Evolutionary conservation across 1,140 invertebrate species (phyloP).

Genomic region (Halotydeus destructor): DNA sequence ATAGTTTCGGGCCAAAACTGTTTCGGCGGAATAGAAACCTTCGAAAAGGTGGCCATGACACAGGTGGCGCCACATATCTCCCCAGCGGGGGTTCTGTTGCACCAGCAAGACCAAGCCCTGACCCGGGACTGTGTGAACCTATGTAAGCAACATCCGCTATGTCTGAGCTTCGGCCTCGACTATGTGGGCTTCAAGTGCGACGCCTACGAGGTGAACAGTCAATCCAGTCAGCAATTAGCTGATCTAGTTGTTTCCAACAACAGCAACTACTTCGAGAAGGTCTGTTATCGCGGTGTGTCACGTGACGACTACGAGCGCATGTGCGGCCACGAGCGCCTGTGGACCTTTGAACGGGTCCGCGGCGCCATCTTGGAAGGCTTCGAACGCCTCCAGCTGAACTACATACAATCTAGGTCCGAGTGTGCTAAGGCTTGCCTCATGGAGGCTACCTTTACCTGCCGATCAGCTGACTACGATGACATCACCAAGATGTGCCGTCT

Average conservation of each 20-base stretch:
- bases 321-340: constrained; percentile 28
- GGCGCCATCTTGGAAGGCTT: constrained; percentile 29
- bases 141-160: constrained; percentile 26
- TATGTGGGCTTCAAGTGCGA: constrained; percentile 26
- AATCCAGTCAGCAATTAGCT: constrained; percentile 21
- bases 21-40: constrained; percentile 30
- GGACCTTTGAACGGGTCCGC: constrained; percentile 30
- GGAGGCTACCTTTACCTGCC: constrained; percentile 28
- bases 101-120: constrained; percentile 26
- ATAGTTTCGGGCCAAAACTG: constrained; percentile 18
- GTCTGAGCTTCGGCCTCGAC: constrained; percentile 27
- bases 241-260: constrained; percentile 15
- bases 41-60: constrained; percentile 27
- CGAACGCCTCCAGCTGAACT: constrained; percentile 26
- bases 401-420: constrained; percentile 26
- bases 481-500: constrained; percentile 25
- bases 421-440: constrained; percentile 29
- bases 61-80: constrained; percentile 21
- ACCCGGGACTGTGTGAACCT: constrained; percentile 28
- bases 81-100: constrained; percentile 19
- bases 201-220: constrained; percentile 20
- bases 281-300: constrained; percentile 21
- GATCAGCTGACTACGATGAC: constrained; percentile 29
- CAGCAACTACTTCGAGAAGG: constrained; percentile 29
- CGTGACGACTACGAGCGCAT: constrained; percentile 25